Evolutionary conservation across 2,113 vertebrate genomes (phyloP), one percentile per base, ranked within the genome.

Genomic region (Oreochromis aureus): DNA sequence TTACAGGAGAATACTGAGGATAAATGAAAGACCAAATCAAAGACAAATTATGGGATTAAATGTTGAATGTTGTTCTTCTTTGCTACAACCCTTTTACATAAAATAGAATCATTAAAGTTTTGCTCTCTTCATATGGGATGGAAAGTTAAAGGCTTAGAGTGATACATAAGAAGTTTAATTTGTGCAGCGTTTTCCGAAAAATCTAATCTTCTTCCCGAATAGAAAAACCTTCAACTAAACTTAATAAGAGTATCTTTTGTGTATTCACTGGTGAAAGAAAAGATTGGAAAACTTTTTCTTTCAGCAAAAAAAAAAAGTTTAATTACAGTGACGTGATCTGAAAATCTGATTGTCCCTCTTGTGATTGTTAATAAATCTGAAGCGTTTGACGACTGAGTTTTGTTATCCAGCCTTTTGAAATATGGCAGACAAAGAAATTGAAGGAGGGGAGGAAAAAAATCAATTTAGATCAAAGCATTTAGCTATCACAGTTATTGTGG

Each of bases 171-270:
- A 55, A n/a, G 22, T 54, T 24, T 55, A 55, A 55, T 24, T 55
- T 24, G 22, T 55, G 19, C n/a, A 24, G n/a, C 3, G 11, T 55
- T 10, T 24, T 55, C 10, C n/a, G 24, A 18, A 48, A 48, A 76
- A 76, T 5, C 15, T 0, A 76, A 76, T 51, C 15, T 30, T 48
- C 4, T 30, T 48, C 1, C 15, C 3, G 0, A 32, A 19, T 30
- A 48, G 16, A 76, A 48, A 69, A 48, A 30, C 24, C 44, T 76
- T 76, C 1, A 5, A 48, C 71, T 18, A 30, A 12, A 30, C 24
- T 2, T 48, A 30, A 27, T 7, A 46, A 48, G 69, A 30, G 24
- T 46, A 32, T 76, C 15, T 76, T 76, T 76, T 18, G 16, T 48
- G 71, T 76, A 7, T 51, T 0, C 44, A 76, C 24, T 32, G 41